Percentiles rank a stretch among this genome's conserved stretches.
phyloP scores from a whole-genome alignment of 2,113 vertebrate species.

The Melanerpes formicivorus region DNA sequence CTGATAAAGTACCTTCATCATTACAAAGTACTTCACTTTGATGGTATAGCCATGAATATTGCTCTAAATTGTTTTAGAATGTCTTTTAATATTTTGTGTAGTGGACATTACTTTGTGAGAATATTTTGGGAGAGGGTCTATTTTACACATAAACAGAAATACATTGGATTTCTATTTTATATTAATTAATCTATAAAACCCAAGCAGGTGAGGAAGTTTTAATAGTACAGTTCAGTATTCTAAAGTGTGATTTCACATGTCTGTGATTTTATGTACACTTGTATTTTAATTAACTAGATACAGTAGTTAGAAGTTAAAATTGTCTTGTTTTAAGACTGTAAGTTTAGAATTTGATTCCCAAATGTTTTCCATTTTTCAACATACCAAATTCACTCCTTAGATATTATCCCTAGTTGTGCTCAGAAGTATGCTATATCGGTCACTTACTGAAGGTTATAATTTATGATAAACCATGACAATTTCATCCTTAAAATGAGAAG shows the following conservation, averaged over 20 bases:
- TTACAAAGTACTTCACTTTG: slow-evolving; percentile 2
- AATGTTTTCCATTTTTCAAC: too few relatives aligned
- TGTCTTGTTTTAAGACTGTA: neutral
- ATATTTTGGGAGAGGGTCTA: neutral
- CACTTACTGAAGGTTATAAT: too few relatives aligned
- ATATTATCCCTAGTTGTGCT: too few relatives aligned
- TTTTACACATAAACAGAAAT: neutral
- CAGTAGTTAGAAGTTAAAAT: neutral
- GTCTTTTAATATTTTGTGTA: slow-evolving; percentile 5
- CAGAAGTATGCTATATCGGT: too few relatives aligned
- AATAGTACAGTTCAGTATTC: neutral
- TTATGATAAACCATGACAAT: too few relatives aligned
- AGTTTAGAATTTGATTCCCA: neutral
- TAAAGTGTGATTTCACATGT: neutral
- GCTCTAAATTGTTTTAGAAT: neutral
- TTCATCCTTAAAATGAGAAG: too few relatives aligned
- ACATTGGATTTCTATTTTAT: neutral
- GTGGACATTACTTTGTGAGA: neutral
- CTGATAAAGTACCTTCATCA: slow-evolving; percentile 27
- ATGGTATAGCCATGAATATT: neutral
- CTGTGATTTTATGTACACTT: neutral
- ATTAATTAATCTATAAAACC: neutral
- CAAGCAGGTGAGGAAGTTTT: neutral
- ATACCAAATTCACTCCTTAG: too few relatives aligned
- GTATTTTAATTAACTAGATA: slow-evolving; percentile 30